These are phyloP conservation scores for Tragelaphus strepsiceros DNA, from an alignment of 2,113 vertebrate species.

Conservation along the genomic window DNA sequence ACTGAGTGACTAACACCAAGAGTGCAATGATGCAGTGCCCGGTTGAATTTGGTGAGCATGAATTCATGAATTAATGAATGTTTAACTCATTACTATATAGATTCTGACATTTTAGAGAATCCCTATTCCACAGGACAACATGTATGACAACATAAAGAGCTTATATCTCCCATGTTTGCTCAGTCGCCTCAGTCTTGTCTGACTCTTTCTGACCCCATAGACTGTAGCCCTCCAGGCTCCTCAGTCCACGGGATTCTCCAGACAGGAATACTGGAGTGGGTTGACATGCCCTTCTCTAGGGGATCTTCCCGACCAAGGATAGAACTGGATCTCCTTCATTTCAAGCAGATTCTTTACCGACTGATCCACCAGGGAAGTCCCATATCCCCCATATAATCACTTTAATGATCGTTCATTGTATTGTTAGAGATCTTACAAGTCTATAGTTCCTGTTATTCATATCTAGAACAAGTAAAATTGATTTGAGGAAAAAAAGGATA, in stretches of 20 bases:
- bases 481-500: not conserved
- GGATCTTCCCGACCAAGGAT: not conserved
- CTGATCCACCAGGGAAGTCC: not conserved
- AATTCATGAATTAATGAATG: not conserved
- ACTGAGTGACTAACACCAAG: not conserved
- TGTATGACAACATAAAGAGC: not conserved
- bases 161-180: not conserved
- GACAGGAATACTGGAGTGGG: not conserved
- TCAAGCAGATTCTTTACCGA: not conserved
- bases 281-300: not conserved
- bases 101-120: not conserved
- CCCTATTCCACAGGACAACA: not conserved
- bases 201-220: not conserved
- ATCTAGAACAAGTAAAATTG: not conserved
- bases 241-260: not conserved
- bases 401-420: not conserved
- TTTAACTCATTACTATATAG: not conserved
- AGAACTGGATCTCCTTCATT: not conserved
- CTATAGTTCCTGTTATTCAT: not conserved
- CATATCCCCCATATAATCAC: not conserved
- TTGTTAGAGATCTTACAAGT: slow-evolving; percentile 6
- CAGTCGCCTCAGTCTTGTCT: not conserved
- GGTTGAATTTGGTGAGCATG: not conserved
- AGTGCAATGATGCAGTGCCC: not conserved
- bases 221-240: not conserved